These are phyloP conservation scores for Tichodroma muraria DNA, from an alignment of 2,113 vertebrate species.

Conservation along the genomic window DNA sequence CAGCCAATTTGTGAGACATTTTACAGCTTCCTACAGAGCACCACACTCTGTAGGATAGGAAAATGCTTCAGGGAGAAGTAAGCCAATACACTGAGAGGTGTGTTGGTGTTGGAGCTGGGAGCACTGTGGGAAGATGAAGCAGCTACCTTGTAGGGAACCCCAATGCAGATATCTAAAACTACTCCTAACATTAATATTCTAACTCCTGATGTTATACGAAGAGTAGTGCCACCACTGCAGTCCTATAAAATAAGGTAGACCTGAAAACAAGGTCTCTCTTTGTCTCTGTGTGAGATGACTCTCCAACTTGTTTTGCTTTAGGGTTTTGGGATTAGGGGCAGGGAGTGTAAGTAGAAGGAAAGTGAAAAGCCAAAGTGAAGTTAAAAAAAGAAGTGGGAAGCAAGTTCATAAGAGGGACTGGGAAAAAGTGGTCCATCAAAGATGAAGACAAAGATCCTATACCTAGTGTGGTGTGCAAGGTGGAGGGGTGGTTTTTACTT, in stretches of 20 bases:
- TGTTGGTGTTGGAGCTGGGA: not conserved
- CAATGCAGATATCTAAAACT: not conserved
- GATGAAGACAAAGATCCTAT: not conserved
- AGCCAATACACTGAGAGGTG: accelerated
- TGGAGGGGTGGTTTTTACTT: not conserved
- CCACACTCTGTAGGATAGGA: accelerated
- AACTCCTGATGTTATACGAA: not conserved
- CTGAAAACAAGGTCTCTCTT: not conserved
- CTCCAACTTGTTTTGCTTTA: not conserved
- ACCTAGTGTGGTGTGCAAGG: not conserved
- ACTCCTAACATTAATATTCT: not conserved
- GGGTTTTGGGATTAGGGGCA: not conserved
- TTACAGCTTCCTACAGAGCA: not conserved
- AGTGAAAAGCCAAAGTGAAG: not conserved
- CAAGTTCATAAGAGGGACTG: not conserved
- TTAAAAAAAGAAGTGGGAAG: not conserved
- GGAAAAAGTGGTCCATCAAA: not conserved
- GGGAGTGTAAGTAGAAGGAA: not conserved
- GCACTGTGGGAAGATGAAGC: not conserved
- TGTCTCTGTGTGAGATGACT: not conserved
- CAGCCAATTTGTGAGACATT: not conserved
- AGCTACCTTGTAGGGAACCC: not conserved
- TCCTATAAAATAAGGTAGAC: not conserved
- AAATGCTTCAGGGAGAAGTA: not conserved
- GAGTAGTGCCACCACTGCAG: not conserved